These are phyloP conservation scores for Ailuropoda melanoleuca DNA, from an alignment of 2,113 vertebrate species.

Conservation along the genomic window DNA sequence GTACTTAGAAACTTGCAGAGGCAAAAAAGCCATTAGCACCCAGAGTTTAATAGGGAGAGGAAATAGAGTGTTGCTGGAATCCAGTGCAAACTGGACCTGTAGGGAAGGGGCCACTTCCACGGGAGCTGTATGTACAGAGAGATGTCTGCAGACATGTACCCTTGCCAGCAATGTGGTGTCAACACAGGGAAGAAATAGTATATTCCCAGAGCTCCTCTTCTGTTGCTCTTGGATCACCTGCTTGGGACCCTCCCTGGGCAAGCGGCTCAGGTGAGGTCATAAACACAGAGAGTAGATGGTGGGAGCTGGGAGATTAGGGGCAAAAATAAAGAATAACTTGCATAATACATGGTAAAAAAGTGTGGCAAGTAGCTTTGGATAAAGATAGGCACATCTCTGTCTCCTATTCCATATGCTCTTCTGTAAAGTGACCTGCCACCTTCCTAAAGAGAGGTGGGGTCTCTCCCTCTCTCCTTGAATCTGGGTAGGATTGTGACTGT, in stretches of 20 bases:
- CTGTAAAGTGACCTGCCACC: background rate
- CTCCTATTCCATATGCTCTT: background rate
- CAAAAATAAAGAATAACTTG: background rate
- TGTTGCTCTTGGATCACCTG: background rate
- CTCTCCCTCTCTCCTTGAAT: background rate
- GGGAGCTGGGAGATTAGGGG: no score
- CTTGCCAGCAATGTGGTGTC: background rate
- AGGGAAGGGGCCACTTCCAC: background rate
- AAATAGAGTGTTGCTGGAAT: background rate
- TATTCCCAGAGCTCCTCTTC: background rate
- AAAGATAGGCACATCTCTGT: background rate
- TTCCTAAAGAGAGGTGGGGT: background rate
- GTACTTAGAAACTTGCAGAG: background rate
- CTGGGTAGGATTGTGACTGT: background rate
- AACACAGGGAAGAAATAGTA: background rate
- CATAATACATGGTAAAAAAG: background rate
- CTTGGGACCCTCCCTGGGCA: background rate
- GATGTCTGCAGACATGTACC: background rate
- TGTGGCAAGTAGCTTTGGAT: background rate
- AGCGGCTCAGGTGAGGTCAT: background rate
- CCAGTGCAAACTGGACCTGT: background rate
- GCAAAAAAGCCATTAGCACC: background rate
- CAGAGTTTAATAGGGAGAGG: background rate
- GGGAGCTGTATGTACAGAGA: background rate
- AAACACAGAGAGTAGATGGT: background rate